Conservation (phyloP, 2,888 invertebrate genomes). For the Drosophila setosimentum region DNA sequence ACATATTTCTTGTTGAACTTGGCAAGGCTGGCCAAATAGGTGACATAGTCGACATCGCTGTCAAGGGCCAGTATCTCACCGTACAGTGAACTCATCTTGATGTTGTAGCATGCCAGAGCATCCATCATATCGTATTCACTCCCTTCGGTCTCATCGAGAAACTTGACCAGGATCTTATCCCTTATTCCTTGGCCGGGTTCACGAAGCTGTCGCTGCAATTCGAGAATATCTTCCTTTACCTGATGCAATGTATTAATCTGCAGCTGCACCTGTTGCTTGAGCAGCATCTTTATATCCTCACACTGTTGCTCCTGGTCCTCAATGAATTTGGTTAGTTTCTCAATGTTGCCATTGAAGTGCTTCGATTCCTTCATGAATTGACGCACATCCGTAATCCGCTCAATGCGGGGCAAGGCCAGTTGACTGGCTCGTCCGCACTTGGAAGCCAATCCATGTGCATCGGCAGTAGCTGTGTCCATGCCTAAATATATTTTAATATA, state of each 20-base stretch:
- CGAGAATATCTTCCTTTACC: slow-evolving; percentile 44
- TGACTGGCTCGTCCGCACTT: background rate
- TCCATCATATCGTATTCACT: slow-evolving; percentile 28
- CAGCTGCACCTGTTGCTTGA: slow-evolving; percentile 23
- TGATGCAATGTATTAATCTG: slow-evolving; percentile 36
- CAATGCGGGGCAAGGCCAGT: slow-evolving; percentile 42
- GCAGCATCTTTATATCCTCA: slow-evolving; percentile 10
- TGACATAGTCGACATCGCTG: slow-evolving; percentile 50
- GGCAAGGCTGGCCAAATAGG: slow-evolving; percentile 41
- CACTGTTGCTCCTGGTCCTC: slow-evolving; percentile 36
- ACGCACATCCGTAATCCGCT: slow-evolving; percentile 36
- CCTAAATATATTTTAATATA: background rate
- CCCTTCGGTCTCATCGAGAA: slow-evolving; percentile 49
- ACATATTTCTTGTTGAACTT: slow-evolving; percentile 34
- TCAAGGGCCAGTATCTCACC: slow-evolving; percentile 41
- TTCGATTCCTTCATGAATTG: slow-evolving; percentile 36
- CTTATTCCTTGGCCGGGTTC: background rate
- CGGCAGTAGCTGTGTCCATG: slow-evolving; percentile 1
- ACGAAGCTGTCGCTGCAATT: slow-evolving; percentile 34
- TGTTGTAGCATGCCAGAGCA: slow-evolving; percentile 40
- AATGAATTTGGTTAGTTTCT: slow-evolving; percentile 15
- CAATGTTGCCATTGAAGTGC: slow-evolving; percentile 16
- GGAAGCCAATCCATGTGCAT: background rate
- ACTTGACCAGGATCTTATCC: slow-evolving; percentile 37
- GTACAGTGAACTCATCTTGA: slow-evolving; percentile 47